phyloP scores from a whole-genome alignment of 1,140 invertebrate genomes.

The Augochlora pura region DNA sequence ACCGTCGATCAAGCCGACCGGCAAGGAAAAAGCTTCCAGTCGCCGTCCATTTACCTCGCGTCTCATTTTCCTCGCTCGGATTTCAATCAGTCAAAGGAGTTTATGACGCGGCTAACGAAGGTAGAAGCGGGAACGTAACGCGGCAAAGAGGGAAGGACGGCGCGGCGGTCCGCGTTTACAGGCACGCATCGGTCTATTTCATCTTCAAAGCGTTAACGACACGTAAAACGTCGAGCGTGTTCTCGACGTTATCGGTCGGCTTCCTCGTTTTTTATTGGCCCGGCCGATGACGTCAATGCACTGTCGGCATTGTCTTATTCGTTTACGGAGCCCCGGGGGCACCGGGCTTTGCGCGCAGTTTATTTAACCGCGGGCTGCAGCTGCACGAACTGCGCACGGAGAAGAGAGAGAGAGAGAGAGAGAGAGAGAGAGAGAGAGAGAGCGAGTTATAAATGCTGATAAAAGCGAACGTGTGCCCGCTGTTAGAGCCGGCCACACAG shows the following conservation, averaged over 20 bases:
- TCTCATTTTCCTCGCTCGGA: no score
- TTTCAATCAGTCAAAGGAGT: no score
- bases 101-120: no score
- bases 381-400: constrained; percentile 24
- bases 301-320: constrained; percentile 52
- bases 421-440: no score
- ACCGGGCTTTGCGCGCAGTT: constrained; percentile 32
- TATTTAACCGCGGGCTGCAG: constrained; percentile 49
- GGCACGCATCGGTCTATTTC: not conserved
- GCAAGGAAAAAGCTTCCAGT: no score
- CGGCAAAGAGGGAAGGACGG: no score
- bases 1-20: no score
- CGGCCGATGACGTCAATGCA: constrained; percentile 45
- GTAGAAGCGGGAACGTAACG: no score
- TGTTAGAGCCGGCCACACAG: not conserved
- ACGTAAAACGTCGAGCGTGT: constrained; percentile 16
- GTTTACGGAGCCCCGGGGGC: constrained; percentile 7
- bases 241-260: constrained; percentile 15
- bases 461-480: constrained; percentile 25
- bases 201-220: constrained; percentile 30
- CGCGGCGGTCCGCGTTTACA: no score
- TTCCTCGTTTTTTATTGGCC: constrained; percentile 37
- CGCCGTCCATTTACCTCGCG: no score
- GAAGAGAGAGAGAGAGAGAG: no score
- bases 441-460: constrained; percentile 58